A percentile compares a stretch with the other conserved stretches of the same genome.
phyloP scores from a whole-genome alignment of 92 coral and sea anemone genomes.

The Meandrina meandrites region DNA sequence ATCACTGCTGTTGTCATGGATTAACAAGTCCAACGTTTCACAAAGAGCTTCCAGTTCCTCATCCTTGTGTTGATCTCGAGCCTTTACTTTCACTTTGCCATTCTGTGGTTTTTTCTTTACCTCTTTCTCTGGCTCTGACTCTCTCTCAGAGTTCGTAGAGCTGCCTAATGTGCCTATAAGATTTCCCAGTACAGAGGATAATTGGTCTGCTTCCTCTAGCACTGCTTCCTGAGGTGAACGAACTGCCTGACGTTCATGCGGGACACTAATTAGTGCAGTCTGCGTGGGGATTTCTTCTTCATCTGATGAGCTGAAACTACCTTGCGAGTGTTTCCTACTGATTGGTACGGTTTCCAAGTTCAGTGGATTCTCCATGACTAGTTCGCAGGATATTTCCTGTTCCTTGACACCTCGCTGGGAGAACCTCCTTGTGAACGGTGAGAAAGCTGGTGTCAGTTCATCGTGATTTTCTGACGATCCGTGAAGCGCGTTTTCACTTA shows the following conservation, averaged over 20 bases:
- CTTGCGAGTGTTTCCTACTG: background rate
- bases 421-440: constrained; percentile 21
- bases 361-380: constrained; percentile 69
- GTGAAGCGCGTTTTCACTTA: constrained; percentile 28
- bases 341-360: background rate
- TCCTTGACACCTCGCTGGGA: constrained; percentile 9
- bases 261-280: background rate
- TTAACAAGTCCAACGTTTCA: constrained; percentile 52
- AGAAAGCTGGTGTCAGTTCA: background rate
- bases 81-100: background rate
- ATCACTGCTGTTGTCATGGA: constrained; percentile 31
- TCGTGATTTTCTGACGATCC: background rate
- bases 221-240: constrained; percentile 43
- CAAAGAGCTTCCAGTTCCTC: constrained; percentile 54
- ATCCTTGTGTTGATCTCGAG: constrained; percentile 15
- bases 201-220: constrained; percentile 69
- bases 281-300: background rate
- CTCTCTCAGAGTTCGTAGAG: constrained; percentile 58
- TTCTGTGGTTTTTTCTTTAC: constrained; percentile 12
- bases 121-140: constrained; percentile 28
- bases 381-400: constrained; percentile 41
- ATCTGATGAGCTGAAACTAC: background rate
- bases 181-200: constrained; percentile 56
- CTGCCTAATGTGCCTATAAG: constrained; percentile 67
- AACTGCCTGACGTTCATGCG: constrained; percentile 8